Conservation (phyloP, 1,140 invertebrate genomes). For the Coenobita brevimanus region DNA sequence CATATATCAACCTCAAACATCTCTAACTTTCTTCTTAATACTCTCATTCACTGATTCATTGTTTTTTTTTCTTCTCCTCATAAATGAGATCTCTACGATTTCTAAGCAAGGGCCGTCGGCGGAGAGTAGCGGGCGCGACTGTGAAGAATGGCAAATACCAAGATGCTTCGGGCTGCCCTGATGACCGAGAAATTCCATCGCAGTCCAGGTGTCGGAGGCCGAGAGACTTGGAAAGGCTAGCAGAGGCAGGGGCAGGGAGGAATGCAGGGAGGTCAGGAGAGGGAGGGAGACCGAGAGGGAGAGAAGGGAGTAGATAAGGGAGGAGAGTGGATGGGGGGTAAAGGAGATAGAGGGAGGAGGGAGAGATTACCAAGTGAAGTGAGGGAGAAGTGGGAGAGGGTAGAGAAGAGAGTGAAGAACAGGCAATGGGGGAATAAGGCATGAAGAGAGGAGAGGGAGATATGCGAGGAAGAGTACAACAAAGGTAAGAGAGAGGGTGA, state of each 20-base stretch:
- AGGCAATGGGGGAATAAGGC: background rate
- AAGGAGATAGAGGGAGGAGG: background rate
- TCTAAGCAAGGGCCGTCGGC: background rate
- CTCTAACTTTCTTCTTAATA: background rate
- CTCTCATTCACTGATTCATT: background rate
- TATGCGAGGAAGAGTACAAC: background rate
- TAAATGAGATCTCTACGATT: background rate
- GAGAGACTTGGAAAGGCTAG: background rate
- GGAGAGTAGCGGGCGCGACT: no score
- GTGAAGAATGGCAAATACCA: slow-evolving; percentile 3
- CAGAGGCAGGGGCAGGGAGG: background rate
- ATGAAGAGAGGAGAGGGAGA: background rate
- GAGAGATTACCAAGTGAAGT: background rate
- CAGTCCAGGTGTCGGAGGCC: background rate
- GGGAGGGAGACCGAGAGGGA: background rate
- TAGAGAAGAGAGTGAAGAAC: background rate
- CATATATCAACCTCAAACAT: background rate
- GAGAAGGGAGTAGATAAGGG: background rate
- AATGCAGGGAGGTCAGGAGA: background rate
- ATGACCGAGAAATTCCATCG: background rate
- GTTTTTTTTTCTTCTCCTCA: background rate
- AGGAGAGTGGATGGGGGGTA: background rate
- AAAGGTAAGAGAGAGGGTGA: no score
- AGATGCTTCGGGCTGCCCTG: background rate
- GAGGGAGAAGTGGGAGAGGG: background rate